Base-by-base conservation (phyloP, 1,140 invertebrate genomes). In the Hesperophylax magnus region DNA sequence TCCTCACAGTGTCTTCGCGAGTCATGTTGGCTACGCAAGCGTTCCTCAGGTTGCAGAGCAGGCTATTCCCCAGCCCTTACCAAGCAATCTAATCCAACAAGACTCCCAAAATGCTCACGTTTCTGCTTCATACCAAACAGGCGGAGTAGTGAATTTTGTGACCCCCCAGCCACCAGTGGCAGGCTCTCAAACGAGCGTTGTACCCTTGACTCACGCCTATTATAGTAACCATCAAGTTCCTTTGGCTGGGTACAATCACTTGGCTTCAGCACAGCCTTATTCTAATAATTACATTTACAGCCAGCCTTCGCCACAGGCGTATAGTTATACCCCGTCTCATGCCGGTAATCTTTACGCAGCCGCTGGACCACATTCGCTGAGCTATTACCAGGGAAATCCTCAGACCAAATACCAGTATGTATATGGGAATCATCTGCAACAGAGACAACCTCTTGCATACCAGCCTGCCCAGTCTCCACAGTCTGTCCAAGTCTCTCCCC, bases 341-440 rank as follows among this genome's bases (percentile, higher is more conserved):
- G 47, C 75, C 15, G 79, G 79, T 78, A 31, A 76, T 14, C n/a
- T 84, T 2, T 82, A 84, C 9, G 86, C 85, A 7, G 87, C 85
- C 74, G 85, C 87, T 15, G 82, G 85, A 18, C 88, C 39, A 14
- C 39, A 86, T 31, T 86, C 89, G n/a, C 87, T 88, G 56, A 88
- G 88, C 72, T 89, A 89, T 78, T 89, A 88, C 74, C 88, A 87
- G 31, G 80, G 86, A 2, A 87, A 86, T 81, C 83, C 86, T 8
- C 89, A 90, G 84, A 82, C 86, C 0, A 90, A 89, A 71, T 88
- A 89, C 65, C 86, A 82, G 65, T 84, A 86, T 56, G 79, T 86
- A 0, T 87, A 87, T 77, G 86, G 86, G 53, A 78, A 81, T 53
- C 78, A 53, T 9, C 60, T 52, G 67, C 65, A 72, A 65, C 53